Base-by-base conservation (phyloP, 2,797 vertebrate species). In the Sebastes reedi region DNA sequence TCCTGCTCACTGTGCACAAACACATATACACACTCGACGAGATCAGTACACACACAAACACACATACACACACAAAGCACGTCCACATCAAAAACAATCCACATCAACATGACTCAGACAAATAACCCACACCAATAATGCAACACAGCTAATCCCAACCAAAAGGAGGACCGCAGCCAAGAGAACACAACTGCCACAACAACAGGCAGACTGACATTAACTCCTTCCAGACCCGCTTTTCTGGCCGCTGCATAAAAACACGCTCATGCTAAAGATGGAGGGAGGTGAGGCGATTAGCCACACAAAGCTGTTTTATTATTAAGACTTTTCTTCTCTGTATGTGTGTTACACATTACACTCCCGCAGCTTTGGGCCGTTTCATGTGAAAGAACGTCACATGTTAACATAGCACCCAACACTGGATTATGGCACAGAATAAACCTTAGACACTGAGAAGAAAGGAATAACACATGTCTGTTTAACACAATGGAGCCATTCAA, bases 41-140 rank as follows among this genome's bases (percentile, higher is more conserved):
- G n/a, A 64, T 64, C 61, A 39, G 61, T 3, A 1, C n/a, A 18
- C 20, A 5, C 75, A 67, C 67, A n/a, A n/a, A 54, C 66, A 67
- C 67, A 14, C 72, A 22, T 30, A 71, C 58, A 56, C 59, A 65
- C 25, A 36, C 55, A 82, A 29, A 72, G n/a, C 72, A 60, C 70
- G 70, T 80, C 77, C 82, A 84, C 79, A 80, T 80, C 82, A 86
- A 89, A 88, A 91, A 78, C 84, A 82, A 82, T 80, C 87, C 82
- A 82, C 88, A 87, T 90, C 79, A 83, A 89, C 88, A 84, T 86
- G 88, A 92, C 84, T 91, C 90, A 90, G 89, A 89, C 76, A 87
- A 89, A 90, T 84, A 91, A 87, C 81, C 84, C 83, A 75, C 79
- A 87, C 75, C 75, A 85, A 66, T 79, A 89, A 88, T 78, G 62